phyloP scores from a whole-genome alignment of 64 coral and sea anemone species.

The Dendrophyllia cribrosa region DNA sequence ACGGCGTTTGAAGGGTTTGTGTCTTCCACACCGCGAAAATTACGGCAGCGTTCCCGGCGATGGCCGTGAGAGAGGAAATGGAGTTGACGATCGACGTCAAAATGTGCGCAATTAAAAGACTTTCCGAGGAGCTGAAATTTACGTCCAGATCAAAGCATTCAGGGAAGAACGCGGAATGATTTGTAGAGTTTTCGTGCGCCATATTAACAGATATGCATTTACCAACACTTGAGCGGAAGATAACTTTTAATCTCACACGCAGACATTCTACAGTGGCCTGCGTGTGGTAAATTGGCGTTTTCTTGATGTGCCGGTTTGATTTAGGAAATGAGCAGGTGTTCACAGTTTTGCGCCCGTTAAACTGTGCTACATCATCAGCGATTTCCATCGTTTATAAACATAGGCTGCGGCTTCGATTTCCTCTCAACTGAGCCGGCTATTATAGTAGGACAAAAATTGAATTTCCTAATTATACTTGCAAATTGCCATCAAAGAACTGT shows the following conservation, averaged over 20 bases:
- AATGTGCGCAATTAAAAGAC: slow-evolving; percentile 15
- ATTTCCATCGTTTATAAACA: too few relatives aligned
- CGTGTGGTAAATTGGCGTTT: too few relatives aligned
- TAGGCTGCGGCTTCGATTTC: too few relatives aligned
- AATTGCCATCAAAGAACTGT: too few relatives aligned
- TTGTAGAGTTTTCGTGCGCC: neutral
- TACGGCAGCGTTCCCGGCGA: slow-evolving; percentile 54
- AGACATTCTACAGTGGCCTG: too few relatives aligned
- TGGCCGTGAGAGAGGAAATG: slow-evolving; percentile 41
- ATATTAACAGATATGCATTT: neutral
- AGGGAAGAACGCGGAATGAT: neutral
- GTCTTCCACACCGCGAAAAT: slow-evolving; percentile 65
- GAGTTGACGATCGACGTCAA: slow-evolving; percentile 52
- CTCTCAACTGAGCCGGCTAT: too few relatives aligned
- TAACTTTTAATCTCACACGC: neutral
- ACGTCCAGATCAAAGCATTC: slow-evolving; percentile 11
- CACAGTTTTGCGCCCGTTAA: too few relatives aligned
- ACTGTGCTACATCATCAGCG: too few relatives aligned
- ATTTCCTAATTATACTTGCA: too few relatives aligned
- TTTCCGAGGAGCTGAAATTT: neutral
- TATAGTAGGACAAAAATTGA: too few relatives aligned
- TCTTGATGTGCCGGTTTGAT: neutral
- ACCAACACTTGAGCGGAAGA: neutral
- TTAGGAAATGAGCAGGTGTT: neutral
- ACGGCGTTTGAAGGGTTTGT: slow-evolving; percentile 31